These are phyloP conservation scores for Nomia melanderi DNA, from an alignment of 1,140 invertebrate species.

Conservation along the genomic window DNA sequence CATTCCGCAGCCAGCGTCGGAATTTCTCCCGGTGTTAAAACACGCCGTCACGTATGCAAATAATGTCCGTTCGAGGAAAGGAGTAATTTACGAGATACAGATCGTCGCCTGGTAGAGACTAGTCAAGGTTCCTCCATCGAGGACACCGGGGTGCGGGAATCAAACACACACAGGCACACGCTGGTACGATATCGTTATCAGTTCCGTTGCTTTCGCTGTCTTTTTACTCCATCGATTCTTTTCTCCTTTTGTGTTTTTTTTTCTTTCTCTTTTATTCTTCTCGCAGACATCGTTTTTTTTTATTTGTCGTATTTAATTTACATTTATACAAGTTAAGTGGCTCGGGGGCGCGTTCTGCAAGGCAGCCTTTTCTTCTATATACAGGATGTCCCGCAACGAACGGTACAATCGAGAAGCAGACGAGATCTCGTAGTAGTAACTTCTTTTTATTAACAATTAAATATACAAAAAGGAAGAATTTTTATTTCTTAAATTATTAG, in stretches of 20 bases:
- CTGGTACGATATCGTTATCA: too few relatives aligned
- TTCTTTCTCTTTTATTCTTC: neutral
- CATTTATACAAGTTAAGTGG: slow-evolving; percentile 71
- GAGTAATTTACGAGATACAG: slow-evolving; percentile 15
- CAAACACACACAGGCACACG: neutral
- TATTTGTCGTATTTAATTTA: slow-evolving; percentile 70
- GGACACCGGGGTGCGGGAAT: neutral
- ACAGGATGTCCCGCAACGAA: slow-evolving; percentile 36
- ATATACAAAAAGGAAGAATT: too few relatives aligned
- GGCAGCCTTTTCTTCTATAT: slow-evolving; percentile 60
- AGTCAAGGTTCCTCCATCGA: slow-evolving; percentile 19
- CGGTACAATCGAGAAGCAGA: neutral
- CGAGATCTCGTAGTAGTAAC: too few relatives aligned
- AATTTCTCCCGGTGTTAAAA: slow-evolving; percentile 41
- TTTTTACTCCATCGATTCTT: neutral
- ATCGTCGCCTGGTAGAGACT: neutral
- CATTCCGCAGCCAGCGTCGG: slow-evolving; percentile 59
- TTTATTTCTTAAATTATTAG: too few relatives aligned
- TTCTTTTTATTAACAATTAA: too few relatives aligned
- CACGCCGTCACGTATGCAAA: slow-evolving; percentile 16
- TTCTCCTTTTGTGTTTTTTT: neutral
- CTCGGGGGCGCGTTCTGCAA: slow-evolving; percentile 56
- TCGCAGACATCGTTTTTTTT: slow-evolving; percentile 31
- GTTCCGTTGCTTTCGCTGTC: neutral
- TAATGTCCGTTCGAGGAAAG: slow-evolving; percentile 1